phyloP scores from a whole-genome alignment of 2,113 vertebrate genomes.

The Pholis gunnellus region DNA sequence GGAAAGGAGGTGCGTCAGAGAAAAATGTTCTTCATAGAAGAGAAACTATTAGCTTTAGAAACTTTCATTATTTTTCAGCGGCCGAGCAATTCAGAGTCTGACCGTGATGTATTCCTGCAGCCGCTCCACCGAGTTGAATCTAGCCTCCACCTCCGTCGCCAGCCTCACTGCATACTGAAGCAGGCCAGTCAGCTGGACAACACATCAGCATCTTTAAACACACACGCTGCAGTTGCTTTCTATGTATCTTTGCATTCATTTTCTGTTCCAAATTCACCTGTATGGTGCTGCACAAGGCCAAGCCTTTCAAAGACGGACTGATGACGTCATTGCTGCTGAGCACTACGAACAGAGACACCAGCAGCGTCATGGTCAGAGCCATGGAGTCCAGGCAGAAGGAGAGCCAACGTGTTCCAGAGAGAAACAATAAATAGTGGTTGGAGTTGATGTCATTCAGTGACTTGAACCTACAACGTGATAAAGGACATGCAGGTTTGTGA shows the following conservation, averaged over 20 bases:
- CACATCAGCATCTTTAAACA: neutral
- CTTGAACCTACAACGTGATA: constrained; percentile 81
- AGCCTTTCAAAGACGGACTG: constrained; percentile 1
- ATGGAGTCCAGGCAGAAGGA: neutral
- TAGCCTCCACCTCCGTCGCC: constrained; percentile 84
- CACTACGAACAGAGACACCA: neutral
- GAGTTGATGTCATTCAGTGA: constrained; percentile 83
- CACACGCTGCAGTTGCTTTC: neutral
- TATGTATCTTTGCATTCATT: neutral
- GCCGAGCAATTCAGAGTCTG: neutral
- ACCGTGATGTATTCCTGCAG: constrained; percentile 83
- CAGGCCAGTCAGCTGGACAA: neutral
- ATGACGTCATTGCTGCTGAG: neutral
- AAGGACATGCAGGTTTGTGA: constrained; percentile 76
- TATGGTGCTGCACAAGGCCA: neutral
- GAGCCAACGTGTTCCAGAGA: constrained; percentile 85
- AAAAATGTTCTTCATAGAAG: neutral
- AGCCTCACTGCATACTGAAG: constrained; percentile 71
- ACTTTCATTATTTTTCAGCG: no score
- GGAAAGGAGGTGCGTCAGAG: neutral
- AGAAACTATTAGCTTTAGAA: neutral
- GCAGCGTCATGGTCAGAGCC: neutral
- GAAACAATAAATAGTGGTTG: constrained; percentile 83
- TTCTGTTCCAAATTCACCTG: neutral
- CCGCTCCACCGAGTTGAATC: constrained; percentile 86